Base-by-base conservation (phyloP, 2,888 invertebrate genomes). In the Lissonota sp. region DNA sequence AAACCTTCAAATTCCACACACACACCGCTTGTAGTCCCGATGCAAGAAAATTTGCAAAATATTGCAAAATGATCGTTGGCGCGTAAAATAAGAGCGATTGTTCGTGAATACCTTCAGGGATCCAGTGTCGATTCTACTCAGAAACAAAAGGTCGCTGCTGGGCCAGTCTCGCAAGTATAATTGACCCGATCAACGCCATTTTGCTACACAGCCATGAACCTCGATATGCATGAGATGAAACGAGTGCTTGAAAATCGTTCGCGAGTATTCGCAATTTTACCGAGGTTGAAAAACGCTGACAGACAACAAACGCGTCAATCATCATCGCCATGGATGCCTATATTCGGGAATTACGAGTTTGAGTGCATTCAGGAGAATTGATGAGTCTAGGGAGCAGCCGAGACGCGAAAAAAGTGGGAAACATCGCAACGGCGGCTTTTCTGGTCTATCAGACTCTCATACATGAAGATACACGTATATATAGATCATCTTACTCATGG, bases 361-460 rank as follows among this genome's bases (percentile, higher is more conserved):
- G 76, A 80, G 72, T 73, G 58, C 69, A 73, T 80, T 80, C 73
- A 80, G 72, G 80, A 80, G 76, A 55, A 73, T 73, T 46, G 76
- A 80, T 77, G 76, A 69, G 76, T 73, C 42, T 26, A 26, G 1
- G 26, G 26, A 26, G 26, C 26, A 3, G 26, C 5, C 46, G 60
- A 40, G 49, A 10, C 53, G 37, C 12, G 53, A 39, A 37, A 63
- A 53, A 40, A 63, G 55, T 10, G 37, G 53, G 42, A 12, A 10
- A 14, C 51, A 63, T 5, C 53, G 40, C 26, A 12, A 10, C 44
- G 44, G 42, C 46, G 69, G 26, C 69, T 76, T 62, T 67, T 55
- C 51, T 42, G 58, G 40, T 58, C 51, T 16, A 44, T 57, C 58
- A 6, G 40, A 46, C 62, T 57, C 10, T 5, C 49, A 12, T 53